phyloP scores from a whole-genome alignment of 2,113 vertebrate genomes.

The Procapra przewalskii region DNA sequence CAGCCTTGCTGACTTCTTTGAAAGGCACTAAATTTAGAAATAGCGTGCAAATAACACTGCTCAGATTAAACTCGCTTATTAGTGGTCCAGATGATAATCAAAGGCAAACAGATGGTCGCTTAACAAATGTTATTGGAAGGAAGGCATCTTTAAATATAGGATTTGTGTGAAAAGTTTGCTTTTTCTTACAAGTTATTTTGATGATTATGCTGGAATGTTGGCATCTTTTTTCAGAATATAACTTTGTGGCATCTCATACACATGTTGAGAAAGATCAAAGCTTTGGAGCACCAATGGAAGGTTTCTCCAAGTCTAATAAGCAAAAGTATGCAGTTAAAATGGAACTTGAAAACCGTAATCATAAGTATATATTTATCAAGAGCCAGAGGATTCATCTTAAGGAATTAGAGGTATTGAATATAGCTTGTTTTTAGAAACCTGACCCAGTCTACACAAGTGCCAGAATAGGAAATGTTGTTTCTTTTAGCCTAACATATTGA shows the following conservation, averaged over 20 bases:
- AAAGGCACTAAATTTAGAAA: constrained; percentile 75
- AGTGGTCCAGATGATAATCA: constrained; percentile 69
- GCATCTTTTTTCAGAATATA: constrained; percentile 54
- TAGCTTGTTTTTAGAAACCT: constrained; percentile 31
- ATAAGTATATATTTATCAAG: constrained; percentile 19
- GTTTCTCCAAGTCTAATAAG: constrained; percentile 48
- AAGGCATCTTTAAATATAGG: constrained; percentile 73
- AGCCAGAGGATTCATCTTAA: constrained; percentile 36
- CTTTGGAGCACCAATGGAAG: constrained; percentile 4
- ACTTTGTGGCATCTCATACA: constrained; percentile 14
- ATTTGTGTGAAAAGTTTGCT: constrained; percentile 72
- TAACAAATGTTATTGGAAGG: constrained; percentile 74
- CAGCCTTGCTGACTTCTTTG: constrained; percentile 68
- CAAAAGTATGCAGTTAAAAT: constrained; percentile 47
- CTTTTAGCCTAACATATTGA: neutral
- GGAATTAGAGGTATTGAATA: constrained; percentile 20
- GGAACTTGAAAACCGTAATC: constrained; percentile 38
- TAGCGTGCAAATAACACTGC: constrained; percentile 58
- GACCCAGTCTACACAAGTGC: neutral
- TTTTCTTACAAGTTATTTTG: constrained; percentile 69
- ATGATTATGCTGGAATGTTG: constrained; percentile 54
- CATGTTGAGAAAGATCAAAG: constrained; percentile 56
- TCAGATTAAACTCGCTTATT: constrained; percentile 68
- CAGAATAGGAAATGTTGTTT: neutral
- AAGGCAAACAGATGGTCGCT: constrained; percentile 71